A percentile compares a stretch with the other conserved stretches of the same genome.
These are phyloP conservation scores for Synaphobranchus kaupii DNA, from an alignment of 2,797 vertebrate genomes.

Conservation along the genomic window DNA sequence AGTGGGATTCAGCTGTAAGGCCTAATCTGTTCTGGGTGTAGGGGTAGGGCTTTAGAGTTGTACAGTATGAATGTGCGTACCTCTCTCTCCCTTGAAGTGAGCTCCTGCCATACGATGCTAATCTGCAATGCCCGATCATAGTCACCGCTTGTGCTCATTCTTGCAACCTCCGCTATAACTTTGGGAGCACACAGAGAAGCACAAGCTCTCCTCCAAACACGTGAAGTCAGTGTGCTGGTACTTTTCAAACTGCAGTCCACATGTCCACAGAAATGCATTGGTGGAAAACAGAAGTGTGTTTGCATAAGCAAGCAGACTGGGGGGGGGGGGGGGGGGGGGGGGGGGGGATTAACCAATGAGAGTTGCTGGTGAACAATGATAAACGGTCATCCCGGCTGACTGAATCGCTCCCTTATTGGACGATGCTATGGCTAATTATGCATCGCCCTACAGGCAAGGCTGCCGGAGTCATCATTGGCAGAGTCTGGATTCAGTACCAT, in stretches of 20 bases:
- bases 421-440: no score
- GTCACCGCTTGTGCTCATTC: neutral
- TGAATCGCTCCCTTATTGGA: neutral
- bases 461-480: neutral
- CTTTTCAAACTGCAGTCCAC: neutral
- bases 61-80: neutral
- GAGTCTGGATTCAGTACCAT: constrained; percentile 5
- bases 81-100: neutral
- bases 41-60: neutral
- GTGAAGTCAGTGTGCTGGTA: neutral
- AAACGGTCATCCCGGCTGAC: no score
- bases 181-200: neutral
- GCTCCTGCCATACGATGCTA: neutral
- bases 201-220: neutral
- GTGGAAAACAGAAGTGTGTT: neutral
- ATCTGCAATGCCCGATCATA: neutral
- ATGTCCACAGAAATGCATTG: neutral
- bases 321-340: no score
- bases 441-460: no score
- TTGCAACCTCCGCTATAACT: no score
- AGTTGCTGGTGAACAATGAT: neutral
- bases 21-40: neutral
- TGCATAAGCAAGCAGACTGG: neutral
- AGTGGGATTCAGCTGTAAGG: constrained; percentile 92
- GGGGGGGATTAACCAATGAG: neutral